Evolutionary conservation across 2,113 vertebrate species (phyloP), one percentile per base, ranked within the genome.

Genomic region (Notiomystis cincta): DNA sequence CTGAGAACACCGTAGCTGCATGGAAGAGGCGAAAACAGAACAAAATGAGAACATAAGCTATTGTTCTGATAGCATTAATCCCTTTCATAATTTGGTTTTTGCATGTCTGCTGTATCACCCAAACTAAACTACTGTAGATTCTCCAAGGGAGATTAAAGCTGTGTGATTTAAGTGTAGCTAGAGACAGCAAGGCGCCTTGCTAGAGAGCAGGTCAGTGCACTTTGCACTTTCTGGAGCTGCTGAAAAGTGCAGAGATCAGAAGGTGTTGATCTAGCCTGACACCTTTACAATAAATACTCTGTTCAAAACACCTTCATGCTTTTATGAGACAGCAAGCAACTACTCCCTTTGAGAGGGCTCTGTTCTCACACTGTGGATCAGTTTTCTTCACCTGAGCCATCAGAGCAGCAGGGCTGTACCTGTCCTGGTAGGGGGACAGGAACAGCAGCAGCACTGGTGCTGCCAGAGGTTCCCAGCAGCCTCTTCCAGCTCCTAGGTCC

Each of bases 321-420:
- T n/a, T 50, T 31, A 37, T 6, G 14, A 58, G 28, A 66, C 44
- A 31, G 14, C 9, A 72, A 87, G 62, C 0, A 1, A 40, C 2
- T 6, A 9, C 18, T 70, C 15, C 25, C 53, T 82, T 77, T 48
- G 75, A 50, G 37, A 76, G 70, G 44, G 33, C n/a, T 20, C 54
- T 85, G 31, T 53, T 45, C 27, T 84, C n/a, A 28, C 33, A 22
- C 47, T 45, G 47, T 0, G 0, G 25, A 42, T 61, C 13, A 40
- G 37, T 56, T 71, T 64, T 38, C n/a, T 60, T 51, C 50, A 33
- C 35, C 5, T 10, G 4, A 22, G 7, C 35, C 37, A 11, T 48
- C 4, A 8, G 31, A 51, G 53, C 1, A 4, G 70, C 6, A 5
- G 44, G 66, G 33, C 0, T 2, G 80, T 53, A 3, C 25, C 28